phyloP scores from a whole-genome alignment of 2,888 invertebrate species.

The Scaptomyza caliginosa region DNA sequence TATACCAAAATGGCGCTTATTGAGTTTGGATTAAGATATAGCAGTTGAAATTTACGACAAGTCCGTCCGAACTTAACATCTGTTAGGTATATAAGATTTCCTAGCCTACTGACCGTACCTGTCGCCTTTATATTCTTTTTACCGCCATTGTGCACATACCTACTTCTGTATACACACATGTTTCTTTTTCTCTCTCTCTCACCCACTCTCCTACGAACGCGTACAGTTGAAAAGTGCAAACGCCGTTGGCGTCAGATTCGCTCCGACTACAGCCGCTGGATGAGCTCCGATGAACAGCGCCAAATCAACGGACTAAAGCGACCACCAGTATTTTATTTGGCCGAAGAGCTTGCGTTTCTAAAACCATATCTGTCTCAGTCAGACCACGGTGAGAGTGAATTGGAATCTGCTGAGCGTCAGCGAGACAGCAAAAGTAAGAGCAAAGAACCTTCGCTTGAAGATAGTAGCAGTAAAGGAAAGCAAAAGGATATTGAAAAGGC shows the following conservation, averaged over 20 bases:
- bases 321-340: constrained; percentile 49
- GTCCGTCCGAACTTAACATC: constrained; percentile 27
- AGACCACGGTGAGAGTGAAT: background rate
- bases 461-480: constrained; percentile 17
- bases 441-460: constrained; percentile 6
- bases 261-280: constrained; percentile 64
- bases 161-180: constrained; percentile 15
- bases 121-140: constrained; percentile 1
- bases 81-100: constrained; percentile 10
- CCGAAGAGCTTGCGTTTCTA: constrained; percentile 68
- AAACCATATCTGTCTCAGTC: constrained; percentile 53
- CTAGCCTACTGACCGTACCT: background rate
- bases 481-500: background rate
- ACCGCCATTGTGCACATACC: background rate
- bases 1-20: constrained; percentile 24
- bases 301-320: constrained; percentile 48
- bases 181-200: constrained; percentile 18
- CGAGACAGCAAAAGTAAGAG: constrained; percentile 30
- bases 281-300: constrained; percentile 41
- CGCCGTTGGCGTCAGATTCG: constrained; percentile 79
- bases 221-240: constrained; percentile 74
- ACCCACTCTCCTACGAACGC: constrained; percentile 18
- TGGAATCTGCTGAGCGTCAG: background rate
- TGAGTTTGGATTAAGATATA: constrained; percentile 18
- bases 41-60: background rate